These are phyloP conservation scores for Aphodius granarius DNA, from an alignment of 2,888 invertebrate genomes.

Conservation along the genomic window DNA sequence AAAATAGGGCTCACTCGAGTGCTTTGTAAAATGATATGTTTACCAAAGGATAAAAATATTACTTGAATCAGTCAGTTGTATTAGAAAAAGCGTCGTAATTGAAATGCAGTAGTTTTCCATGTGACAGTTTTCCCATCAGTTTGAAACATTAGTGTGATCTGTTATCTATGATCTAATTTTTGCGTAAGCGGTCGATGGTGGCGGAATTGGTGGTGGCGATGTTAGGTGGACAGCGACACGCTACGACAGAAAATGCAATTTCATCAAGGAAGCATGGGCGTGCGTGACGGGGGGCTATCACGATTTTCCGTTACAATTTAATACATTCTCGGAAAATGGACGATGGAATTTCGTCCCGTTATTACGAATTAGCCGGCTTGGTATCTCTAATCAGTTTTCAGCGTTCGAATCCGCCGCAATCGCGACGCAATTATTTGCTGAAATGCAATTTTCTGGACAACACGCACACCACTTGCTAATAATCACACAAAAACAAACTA, in stretches of 20 bases:
- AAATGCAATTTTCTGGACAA: conserved; percentile 7
- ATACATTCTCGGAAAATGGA: conserved; percentile 7
- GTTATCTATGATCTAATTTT: not conserved
- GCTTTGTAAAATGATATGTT: too few species aligned
- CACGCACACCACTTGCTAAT: not conserved
- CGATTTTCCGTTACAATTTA: conserved; percentile 13
- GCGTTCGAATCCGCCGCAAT: conserved; percentile 3
- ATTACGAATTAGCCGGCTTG: conserved; percentile 6
- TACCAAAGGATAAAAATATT: too few species aligned
- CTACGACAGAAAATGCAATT: not conserved
- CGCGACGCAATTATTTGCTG: conserved; percentile 10
- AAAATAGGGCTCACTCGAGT: too few species aligned
- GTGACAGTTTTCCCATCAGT: not conserved
- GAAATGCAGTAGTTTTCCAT: not conserved
- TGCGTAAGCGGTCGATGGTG: not conserved
- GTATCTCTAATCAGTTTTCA: conserved; percentile 11
- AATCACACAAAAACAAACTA: not conserved
- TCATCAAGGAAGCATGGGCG: not conserved
- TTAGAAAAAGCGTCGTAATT: not conserved
- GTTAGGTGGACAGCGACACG: not conserved
- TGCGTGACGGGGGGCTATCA: conserved; percentile 12
- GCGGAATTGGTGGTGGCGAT: not conserved
- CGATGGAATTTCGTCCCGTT: not conserved
- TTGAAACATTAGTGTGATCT: not conserved
- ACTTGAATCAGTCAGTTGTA: too few species aligned